Base-by-base conservation (phyloP, 2,888 invertebrate genomes). In the Drosophila melanosoma region DNA sequence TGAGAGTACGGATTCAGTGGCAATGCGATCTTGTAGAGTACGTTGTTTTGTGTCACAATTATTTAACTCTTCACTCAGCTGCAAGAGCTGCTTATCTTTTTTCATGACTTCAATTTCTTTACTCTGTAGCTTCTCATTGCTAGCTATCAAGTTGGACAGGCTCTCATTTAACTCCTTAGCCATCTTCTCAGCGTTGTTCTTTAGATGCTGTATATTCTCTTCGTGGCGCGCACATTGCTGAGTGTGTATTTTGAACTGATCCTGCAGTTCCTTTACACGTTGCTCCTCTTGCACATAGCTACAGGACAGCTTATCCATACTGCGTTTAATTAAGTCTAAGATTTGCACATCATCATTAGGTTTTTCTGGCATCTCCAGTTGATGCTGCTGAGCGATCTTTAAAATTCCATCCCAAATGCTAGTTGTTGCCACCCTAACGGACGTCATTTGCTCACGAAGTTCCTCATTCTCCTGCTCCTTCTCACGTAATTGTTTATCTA, bases 401-500 rank as follows among this genome's bases (percentile, higher is more conserved):
- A 51, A 1, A 8, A 76, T 12, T 8, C 57, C 23, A 10, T 49
- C 23, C 0, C 33, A 12, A n/a, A 69, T 36, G 3, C 1, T 10
- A n/a, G 17, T 7, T 8, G 65, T 61, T 3, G 38, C 52, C 1
- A 36, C 23, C 1, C 10, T 12, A 1, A 38, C 49, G 79, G 51
- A n/a, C 48, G 72, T 57, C 4, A 92, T 74, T 58, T 88, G 74
- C 29, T 86, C 75, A 2, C 82, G 78, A 35, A 90, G 38, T 12
- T 74, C 56, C 4, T 70, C 36, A 66, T 92, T 93, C 82, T 93
- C 93, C n/a, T 69, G 71, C 66, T 92, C 91, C 60, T 91, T 92
- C 67, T 93, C 93, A 3, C 92, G 91, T 36, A 93, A 59, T 38
- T 93, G 91, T 1, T 92, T 81, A 72, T 93, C 93, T n/a, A 93